These are phyloP conservation scores for Yasuhikotakia modesta DNA, from an alignment of 2,797 vertebrate species.

Conservation along the genomic window DNA sequence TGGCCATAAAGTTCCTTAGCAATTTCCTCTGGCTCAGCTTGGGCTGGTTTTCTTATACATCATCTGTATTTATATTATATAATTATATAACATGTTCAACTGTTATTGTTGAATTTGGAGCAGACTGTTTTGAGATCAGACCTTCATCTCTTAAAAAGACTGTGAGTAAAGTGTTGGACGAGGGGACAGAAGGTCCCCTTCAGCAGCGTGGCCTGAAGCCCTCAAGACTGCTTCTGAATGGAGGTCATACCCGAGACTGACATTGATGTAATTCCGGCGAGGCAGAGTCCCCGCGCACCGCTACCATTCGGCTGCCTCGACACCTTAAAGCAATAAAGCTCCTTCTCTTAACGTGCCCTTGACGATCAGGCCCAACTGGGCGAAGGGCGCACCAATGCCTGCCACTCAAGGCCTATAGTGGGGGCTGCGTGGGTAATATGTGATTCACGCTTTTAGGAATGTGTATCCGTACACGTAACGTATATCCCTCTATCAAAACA, in stretches of 20 bases:
- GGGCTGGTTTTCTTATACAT: constrained; percentile 41
- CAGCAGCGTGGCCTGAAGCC: constrained; percentile 63
- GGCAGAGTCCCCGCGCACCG: constrained; percentile 63
- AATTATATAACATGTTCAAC: constrained; percentile 43
- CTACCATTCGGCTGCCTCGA: constrained; percentile 58
- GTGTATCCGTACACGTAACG: neutral
- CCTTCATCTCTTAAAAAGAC: constrained; percentile 59
- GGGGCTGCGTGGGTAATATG: constrained; percentile 2
- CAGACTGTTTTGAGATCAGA: constrained; percentile 65
- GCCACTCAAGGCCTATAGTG: constrained; percentile 20
- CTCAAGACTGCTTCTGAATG: constrained; percentile 64
- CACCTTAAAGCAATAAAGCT: constrained; percentile 72
- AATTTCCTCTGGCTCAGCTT: constrained; percentile 36
- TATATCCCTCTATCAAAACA: neutral
- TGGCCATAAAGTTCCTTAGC: constrained; percentile 33
- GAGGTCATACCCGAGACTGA: constrained; percentile 72
- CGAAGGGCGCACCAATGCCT: constrained; percentile 56
- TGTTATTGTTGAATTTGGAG: constrained; percentile 48
- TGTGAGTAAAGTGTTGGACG: constrained; percentile 54
- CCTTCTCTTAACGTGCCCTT: constrained; percentile 72
- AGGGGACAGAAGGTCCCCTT: constrained; percentile 66
- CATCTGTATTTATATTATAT: constrained; percentile 44
- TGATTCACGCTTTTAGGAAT: constrained; percentile 5
- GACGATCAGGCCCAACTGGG: constrained; percentile 64
- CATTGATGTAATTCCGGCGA: constrained; percentile 66